These are phyloP conservation scores for Colletes collaris DNA, from an alignment of 2,888 invertebrate genomes.

Conservation along the genomic window DNA sequence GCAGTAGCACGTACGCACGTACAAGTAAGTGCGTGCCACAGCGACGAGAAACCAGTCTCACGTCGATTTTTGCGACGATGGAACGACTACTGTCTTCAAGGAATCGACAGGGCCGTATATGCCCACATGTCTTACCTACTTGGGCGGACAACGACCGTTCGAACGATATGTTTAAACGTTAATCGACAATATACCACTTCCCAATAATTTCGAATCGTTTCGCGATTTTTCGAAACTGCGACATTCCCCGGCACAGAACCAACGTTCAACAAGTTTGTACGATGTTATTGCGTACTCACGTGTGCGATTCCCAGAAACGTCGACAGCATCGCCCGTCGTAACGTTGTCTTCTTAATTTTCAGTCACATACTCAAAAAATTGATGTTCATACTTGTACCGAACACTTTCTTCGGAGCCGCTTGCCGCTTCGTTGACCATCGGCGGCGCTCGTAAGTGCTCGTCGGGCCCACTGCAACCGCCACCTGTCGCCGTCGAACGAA, in stretches of 20 bases:
- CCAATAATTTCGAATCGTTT: slow-evolving; percentile 1
- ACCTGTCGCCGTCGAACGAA: slow-evolving; percentile 44
- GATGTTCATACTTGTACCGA: not conserved
- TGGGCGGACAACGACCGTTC: slow-evolving; percentile 46
- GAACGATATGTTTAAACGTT: slow-evolving; percentile 7
- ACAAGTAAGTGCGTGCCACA: slow-evolving; percentile 63
- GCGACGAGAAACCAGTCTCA: slow-evolving; percentile 72
- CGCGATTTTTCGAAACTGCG: not conserved
- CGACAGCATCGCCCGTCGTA: not conserved
- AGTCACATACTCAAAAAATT: not conserved
- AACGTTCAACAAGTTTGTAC: too few relatives aligned
- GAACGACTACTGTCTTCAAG: slow-evolving; percentile 70
- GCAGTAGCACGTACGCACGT: slow-evolving; percentile 60
- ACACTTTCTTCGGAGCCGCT: not conserved
- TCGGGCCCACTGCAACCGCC: slow-evolving; percentile 34
- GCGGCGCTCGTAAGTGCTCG: slow-evolving; percentile 48
- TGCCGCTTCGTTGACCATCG: slow-evolving; percentile 56
- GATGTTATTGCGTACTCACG: too few relatives aligned
- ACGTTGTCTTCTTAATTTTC: not conserved
- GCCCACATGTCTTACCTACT: slow-evolving; percentile 45
- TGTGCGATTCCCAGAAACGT: not conserved
- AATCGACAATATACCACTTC: not conserved
- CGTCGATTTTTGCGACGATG: slow-evolving; percentile 70
- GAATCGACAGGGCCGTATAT: slow-evolving; percentile 68
- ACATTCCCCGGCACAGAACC: too few relatives aligned